Evolutionary conservation across 92 coral and sea anemone species (phyloP).

Genomic region (Pocillopora meandrina): DNA sequence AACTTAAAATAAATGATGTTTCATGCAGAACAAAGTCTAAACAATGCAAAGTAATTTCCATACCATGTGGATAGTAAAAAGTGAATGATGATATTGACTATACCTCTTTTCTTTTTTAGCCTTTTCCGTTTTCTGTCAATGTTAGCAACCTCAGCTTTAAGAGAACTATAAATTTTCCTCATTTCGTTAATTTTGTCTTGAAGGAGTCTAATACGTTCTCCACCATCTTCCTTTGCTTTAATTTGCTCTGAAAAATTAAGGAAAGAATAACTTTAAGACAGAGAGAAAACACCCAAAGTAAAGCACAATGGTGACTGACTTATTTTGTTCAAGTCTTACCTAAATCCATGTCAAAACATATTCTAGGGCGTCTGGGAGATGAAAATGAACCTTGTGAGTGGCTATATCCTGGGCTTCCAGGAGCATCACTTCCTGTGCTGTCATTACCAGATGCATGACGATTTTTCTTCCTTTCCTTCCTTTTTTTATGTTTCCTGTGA

Average conservation of each 20-base stretch:
- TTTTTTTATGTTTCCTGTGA: constrained; percentile 67
- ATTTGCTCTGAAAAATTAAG: constrained; percentile 66
- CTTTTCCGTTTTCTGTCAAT: constrained; percentile 94
- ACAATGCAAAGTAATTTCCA: too few species aligned
- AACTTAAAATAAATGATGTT: too few species aligned
- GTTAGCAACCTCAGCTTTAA: constrained; percentile 98
- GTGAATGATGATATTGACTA: background rate
- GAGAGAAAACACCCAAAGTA: background rate
- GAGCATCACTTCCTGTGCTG: constrained; percentile 82
- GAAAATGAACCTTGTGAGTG: constrained; percentile 60
- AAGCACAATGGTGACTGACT: background rate
- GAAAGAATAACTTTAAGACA: too few species aligned
- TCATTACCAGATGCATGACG: constrained; percentile 87
- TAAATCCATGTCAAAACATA: constrained; percentile 78
- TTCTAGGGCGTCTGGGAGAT: constrained; percentile 80
- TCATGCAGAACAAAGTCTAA: background rate
- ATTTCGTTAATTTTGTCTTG: constrained; percentile 95
- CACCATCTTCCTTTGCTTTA: constrained; percentile 90
- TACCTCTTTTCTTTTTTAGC: constrained; percentile 88
- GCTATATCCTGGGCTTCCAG: constrained; percentile 71
- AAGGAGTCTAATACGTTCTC: constrained; percentile 88
- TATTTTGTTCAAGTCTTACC: constrained; percentile 45
- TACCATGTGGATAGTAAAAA: background rate
- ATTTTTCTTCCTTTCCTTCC: constrained; percentile 78
- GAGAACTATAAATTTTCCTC: constrained; percentile 90